These are phyloP conservation scores for Thalassarche chlororhynchos DNA, from an alignment of 2,113 vertebrate genomes.

Conservation along the genomic window DNA sequence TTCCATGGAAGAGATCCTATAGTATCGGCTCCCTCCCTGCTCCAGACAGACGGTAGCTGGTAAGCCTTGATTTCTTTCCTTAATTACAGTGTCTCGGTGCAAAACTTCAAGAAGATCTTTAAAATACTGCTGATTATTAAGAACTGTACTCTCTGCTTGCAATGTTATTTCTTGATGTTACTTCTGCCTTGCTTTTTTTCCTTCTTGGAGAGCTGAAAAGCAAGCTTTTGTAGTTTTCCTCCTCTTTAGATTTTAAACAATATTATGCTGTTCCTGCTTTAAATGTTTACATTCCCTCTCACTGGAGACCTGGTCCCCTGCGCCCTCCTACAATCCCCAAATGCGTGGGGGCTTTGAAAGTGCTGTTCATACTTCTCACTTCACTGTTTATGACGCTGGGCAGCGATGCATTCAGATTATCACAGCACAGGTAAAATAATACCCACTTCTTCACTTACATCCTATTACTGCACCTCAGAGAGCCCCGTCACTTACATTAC, in stretches of 20 bases:
- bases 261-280: not conserved
- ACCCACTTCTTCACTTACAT: conserved; percentile 54
- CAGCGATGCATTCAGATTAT: conserved; percentile 60
- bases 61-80: conserved; percentile 50
- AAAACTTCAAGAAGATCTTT: conserved; percentile 42
- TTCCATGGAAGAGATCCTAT: not conserved
- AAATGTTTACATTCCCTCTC: not conserved
- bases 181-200: not conserved
- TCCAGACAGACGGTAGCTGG: not conserved
- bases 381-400: conserved; percentile 41
- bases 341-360: not conserved
- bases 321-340: not conserved
- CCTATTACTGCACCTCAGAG: conserved; percentile 57
- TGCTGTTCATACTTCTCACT: conserved; percentile 16
- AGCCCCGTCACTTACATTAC: conserved; percentile 22
- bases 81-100: conserved; percentile 41
- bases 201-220: not conserved
- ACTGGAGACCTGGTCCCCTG: not conserved
- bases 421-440: conserved; percentile 56
- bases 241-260: not conserved
- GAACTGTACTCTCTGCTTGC: not conserved
- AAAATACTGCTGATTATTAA: conserved; percentile 27
- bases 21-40: not conserved
- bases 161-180: not conserved
- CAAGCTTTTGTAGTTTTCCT: not conserved